Percentiles rank a stretch among this genome's conserved stretches.
Conservation (phyloP, 2,888 invertebrate genomes). For the Eucera pruinosa region DNA sequence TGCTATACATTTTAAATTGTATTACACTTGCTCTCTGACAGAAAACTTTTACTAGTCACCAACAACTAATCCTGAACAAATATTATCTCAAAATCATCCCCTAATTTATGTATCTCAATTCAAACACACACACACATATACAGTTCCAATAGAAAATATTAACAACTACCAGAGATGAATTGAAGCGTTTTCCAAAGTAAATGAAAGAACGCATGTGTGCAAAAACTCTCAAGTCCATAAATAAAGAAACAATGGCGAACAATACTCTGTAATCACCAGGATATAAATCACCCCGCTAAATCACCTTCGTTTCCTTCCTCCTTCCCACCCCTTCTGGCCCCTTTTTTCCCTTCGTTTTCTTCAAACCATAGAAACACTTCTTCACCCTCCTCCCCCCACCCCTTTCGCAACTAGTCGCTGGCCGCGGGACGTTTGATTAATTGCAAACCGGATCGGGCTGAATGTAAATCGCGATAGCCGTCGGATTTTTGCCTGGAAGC, state of each 20-base stretch:
- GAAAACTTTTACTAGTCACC: too few relatives aligned
- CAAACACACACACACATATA: too few relatives aligned
- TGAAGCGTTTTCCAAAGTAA: too few relatives aligned
- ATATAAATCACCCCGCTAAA: conserved; percentile 10
- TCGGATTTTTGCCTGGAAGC: conserved; percentile 35
- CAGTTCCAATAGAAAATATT: too few relatives aligned
- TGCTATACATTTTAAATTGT: too few relatives aligned
- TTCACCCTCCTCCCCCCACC: too few relatives aligned
- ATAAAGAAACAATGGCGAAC: conserved; percentile 3
- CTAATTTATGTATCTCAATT: too few relatives aligned
- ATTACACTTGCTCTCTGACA: too few relatives aligned
- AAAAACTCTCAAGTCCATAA: too few relatives aligned
- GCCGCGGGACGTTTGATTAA: conserved; percentile 47
- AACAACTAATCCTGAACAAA: too few relatives aligned
- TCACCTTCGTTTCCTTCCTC: neutral
- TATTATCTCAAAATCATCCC: too few relatives aligned
- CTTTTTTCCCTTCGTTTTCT: neutral
- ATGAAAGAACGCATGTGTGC: neutral
- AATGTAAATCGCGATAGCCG: conserved; percentile 59
- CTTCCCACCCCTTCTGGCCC: neutral
- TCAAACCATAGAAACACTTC: conserved; percentile 11
- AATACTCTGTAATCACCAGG: conserved; percentile 7
- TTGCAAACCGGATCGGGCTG: conserved; percentile 53
- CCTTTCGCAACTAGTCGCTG: conserved; percentile 2
- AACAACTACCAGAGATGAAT: too few relatives aligned